Percentiles rank a stretch among this genome's conserved stretches.
Evolutionary conservation across 2,113 vertebrate species (phyloP).

Genomic region (Brienomyrus longianalis): DNA sequence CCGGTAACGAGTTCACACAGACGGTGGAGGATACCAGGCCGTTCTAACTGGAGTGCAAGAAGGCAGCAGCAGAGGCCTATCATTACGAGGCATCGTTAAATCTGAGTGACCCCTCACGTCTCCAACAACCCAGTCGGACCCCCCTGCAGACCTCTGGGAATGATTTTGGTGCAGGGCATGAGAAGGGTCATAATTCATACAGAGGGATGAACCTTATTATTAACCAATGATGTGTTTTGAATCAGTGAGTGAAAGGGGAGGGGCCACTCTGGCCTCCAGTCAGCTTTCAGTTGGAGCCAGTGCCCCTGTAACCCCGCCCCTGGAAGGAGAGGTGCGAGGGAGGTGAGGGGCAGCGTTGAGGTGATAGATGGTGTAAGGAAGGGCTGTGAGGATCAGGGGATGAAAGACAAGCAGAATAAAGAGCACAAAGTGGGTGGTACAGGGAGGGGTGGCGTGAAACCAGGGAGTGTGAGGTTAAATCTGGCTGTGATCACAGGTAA

Average conservation of each 20-base stretch:
- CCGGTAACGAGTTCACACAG: neutral
- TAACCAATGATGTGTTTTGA: neutral
- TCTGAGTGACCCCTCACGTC: neutral
- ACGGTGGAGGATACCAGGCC: neutral
- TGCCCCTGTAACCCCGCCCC: neutral
- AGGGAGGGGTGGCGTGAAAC: neutral
- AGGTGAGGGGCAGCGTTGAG: constrained; percentile 12
- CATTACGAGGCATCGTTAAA: constrained; percentile 33
- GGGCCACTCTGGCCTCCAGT: neutral
- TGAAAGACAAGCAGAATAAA: constrained; percentile 21
- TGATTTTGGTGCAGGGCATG: neutral
- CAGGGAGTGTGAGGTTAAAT: neutral
- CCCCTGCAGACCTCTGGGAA: neutral
- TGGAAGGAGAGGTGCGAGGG: neutral
- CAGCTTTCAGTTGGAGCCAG: neutral
- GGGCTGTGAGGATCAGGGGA: neutral
- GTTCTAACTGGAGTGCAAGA: neutral
- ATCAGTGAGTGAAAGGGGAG: neutral
- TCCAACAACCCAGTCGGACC: neutral
- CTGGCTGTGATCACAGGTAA: neutral
- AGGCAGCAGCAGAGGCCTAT: neutral
- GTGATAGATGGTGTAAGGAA: neutral
- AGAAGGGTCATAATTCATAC: neutral
- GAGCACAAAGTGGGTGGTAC: neutral
- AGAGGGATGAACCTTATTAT: neutral